Evolutionary conservation across 2,888 invertebrate genomes (phyloP), one percentile per base, ranked within the genome.

Genomic region (Celastrina argiolus): DNA sequence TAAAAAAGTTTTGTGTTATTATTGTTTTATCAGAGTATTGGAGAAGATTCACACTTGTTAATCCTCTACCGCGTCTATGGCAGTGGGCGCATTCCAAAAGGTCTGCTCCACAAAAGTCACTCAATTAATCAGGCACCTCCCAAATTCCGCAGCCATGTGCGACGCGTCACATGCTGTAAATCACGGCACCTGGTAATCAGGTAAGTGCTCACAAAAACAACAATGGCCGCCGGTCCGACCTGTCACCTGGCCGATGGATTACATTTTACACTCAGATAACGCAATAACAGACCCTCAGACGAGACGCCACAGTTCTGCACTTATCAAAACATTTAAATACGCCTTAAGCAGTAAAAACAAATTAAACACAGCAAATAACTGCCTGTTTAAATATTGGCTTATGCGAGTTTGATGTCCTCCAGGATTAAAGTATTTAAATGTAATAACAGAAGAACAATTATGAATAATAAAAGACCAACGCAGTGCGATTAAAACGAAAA

Each of bases 151-250:
- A 31, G 31, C 5, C 31, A 31, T 31, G 31, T 31, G 31, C 31
- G 31, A 45, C 16, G 10, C 10, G 45, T 45, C 45, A 45, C 45
- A 18, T 45, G 45, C 18, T 45, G 45, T 45, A 45, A 45, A 45
- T 45, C 45, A 45, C 45, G 45, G 18, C 45, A 45, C 45, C 45
- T 45, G 45, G 45, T 56, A 56, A 56, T 56, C 56, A 28, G 26
- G 56, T 22, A 18, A 56, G 56, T 56, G 56, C 56, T 56, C 56
- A 56, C 56, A 56, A 56, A 56, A 56, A 56, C 56, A 8, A 59
- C 59, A 59, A 34, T 59, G 59, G 59, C 16, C 56, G 26, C 59
- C 34, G 16, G 31, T n/a, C 34, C 58, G 22, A 16, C 8, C 16
- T 28, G 16, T 18, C 36, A 59, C 12, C 34, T 59, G 18, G 10